Base-by-base conservation (phyloP, 2,888 invertebrate species). In the Encarsia formosa region DNA sequence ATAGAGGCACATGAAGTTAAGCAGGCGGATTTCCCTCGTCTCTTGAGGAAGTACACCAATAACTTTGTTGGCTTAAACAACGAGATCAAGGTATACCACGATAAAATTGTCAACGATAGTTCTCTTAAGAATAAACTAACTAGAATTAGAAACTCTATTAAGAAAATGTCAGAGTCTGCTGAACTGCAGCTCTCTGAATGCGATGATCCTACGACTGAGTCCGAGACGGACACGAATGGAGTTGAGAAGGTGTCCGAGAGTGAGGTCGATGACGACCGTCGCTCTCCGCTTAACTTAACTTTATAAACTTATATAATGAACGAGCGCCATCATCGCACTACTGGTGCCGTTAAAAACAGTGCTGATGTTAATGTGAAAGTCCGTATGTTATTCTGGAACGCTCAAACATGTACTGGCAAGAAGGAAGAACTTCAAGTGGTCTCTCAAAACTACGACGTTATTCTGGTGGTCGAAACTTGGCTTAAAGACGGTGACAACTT, bases 381-480 rank as follows among this genome's bases (percentile, higher is more conserved):
- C 8, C 11, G 11, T 26, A 9, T 26, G 6, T 26, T n/a, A n/a
- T n/a, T n/a, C n/a, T n/a, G n/a, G n/a, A n/a, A n/a, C n/a, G n/a
- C n/a, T n/a, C n/a, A n/a, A n/a, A n/a, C n/a, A n/a, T n/a, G n/a
- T n/a, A n/a, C n/a, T n/a, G n/a, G n/a, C n/a, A n/a, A n/a, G n/a
- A 40, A 41, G 34, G 16, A 16, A 15, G 48, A 48, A n/a, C 3
- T 42, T 5, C 35, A 49, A 26, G 5, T 22, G 3, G 26, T 42
- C 3, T 13, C 43, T 11, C 19, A 34, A 11, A 13, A 43, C 3
- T 9, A 24, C 1, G 49, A 49, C 20, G 23, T 49, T 15, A 15
- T 43, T 5, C 11, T 49, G 5, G 34, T 35, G 4, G 49, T 49
- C 1, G 42, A 49, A 26, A 20, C 49, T 3, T 49, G 49, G 49